A percentile compares a stretch with the other conserved stretches of the same genome.
Evolutionary conservation across 2,888 invertebrate species (phyloP).

Genomic region (Papilio protenor): DNA sequence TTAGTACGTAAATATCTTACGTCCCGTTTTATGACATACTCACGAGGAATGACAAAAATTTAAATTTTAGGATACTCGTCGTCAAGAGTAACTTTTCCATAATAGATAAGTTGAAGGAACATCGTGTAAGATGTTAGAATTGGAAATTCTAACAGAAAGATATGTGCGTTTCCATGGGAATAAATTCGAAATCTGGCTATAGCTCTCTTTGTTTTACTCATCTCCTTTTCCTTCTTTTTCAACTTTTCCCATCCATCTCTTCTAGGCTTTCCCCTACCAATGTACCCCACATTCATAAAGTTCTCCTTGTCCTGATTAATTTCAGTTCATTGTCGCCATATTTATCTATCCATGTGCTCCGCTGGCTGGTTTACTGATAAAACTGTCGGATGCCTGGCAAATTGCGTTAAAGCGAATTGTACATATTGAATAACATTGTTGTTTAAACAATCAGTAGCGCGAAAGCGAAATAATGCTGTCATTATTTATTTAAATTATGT

Average conservation of each 20-base stretch:
- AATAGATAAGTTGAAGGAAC: background rate
- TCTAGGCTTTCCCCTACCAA: no score
- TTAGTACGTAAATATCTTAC: constrained; percentile 24
- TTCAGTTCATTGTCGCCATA: background rate
- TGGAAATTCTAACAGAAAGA: background rate
- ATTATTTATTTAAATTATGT: background rate
- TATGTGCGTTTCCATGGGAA: no score
- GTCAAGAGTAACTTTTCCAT: background rate
- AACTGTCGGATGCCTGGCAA: background rate
- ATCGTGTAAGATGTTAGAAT: background rate
- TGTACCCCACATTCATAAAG: no score
- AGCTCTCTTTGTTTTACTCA: no score
- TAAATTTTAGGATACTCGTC: constrained; percentile 1
- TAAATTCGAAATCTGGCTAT: no score
- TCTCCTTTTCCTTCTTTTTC: no score
- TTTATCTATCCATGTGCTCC: background rate
- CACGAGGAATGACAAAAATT: constrained; percentile 3
- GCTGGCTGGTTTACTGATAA: background rate
- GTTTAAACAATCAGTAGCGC: background rate
- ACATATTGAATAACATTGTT: background rate
- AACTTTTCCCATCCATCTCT: no score
- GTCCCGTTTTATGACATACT: constrained; percentile 29
- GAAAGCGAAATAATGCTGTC: background rate
- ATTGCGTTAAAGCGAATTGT: constrained; percentile 13
- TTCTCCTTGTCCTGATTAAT: background rate